Evolutionary conservation across 2,113 vertebrate genomes (phyloP).

Genomic region (Alethe castanea): DNA sequence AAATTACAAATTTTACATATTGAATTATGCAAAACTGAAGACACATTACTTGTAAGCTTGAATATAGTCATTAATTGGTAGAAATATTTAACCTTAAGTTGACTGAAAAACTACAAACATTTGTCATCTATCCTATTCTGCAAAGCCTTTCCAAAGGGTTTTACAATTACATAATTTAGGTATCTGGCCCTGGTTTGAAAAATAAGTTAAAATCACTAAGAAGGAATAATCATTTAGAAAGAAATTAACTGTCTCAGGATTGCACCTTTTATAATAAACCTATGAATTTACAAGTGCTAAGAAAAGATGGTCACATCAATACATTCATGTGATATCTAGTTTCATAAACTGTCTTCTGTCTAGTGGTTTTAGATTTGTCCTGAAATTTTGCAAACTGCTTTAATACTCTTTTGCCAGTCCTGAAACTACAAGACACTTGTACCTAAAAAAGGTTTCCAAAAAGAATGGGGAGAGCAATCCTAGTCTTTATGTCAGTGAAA

Average conservation of each 20-base stretch:
- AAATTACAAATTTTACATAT: neutral
- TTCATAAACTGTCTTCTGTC: neutral
- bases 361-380: neutral
- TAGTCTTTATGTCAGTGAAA: neutral
- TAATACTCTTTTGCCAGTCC: neutral
- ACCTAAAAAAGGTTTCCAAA: neutral
- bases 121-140: neutral
- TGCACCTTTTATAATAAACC: neutral
- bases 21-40: slow-evolving; percentile 33
- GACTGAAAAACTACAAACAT: neutral
- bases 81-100: neutral
- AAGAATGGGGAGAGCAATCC: neutral
- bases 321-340: neutral
- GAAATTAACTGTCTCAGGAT: neutral
- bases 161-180: neutral
- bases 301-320: neutral
- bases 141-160: neutral
- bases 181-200: neutral
- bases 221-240: neutral
- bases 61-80: slow-evolving; percentile 47
- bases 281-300: neutral
- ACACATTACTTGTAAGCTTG: neutral
- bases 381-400: neutral
- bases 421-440: neutral
- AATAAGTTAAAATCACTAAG: neutral